Percentiles rank a stretch among this genome's conserved stretches.
Conservation (phyloP, 2,797 vertebrate species). For the Adelosebastes latens region DNA sequence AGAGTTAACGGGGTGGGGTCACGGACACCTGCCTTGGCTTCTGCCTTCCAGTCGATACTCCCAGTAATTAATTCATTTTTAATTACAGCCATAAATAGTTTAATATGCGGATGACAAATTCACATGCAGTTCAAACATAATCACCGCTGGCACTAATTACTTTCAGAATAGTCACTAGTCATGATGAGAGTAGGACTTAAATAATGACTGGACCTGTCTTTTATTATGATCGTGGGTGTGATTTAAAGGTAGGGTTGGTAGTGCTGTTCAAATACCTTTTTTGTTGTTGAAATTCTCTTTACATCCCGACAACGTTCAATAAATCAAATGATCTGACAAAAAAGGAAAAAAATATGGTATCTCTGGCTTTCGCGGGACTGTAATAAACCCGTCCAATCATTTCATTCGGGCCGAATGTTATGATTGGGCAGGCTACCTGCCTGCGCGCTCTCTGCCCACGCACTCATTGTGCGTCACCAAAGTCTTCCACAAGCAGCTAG, state of each 20-base stretch:
- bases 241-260: background rate
- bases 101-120: background rate
- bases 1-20: conserved; percentile 15
- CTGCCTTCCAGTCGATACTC: background rate
- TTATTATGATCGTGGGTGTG: background rate
- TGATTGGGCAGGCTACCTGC: too few species aligned
- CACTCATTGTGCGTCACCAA: too few species aligned
- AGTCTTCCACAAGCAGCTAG: too few species aligned
- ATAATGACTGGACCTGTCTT: background rate
- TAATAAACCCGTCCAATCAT: too few species aligned
- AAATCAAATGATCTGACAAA: too few species aligned
- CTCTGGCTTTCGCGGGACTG: too few species aligned
- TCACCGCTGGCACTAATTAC: conserved; percentile 11
- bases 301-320: too few species aligned
- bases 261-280: too few species aligned
- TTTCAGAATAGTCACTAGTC: background rate
- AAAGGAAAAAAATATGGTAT: too few species aligned
- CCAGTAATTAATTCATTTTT: background rate
- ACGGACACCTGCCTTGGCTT: background rate
- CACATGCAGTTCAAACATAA: conserved; percentile 5
- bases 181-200: background rate
- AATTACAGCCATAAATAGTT: background rate
- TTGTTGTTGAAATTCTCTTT: too few species aligned
- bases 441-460: too few species aligned
- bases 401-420: too few species aligned